phyloP scores from a whole-genome alignment of 1,140 invertebrate genomes.

The Dysdera silvatica region DNA sequence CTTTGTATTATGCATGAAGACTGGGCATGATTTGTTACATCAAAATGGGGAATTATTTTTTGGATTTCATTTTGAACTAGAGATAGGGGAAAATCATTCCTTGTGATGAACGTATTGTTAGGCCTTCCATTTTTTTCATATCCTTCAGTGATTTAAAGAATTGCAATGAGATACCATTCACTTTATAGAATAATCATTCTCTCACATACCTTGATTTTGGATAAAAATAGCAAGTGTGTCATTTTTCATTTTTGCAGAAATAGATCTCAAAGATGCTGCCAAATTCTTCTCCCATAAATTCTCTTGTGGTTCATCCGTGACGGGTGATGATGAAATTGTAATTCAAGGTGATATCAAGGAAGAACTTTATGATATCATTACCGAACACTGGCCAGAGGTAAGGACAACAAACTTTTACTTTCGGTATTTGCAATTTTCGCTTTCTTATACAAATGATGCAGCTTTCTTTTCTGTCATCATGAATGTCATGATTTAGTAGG shows the following conservation, averaged over 20 bases:
- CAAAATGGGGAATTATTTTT: too few relatives aligned
- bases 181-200: background rate
- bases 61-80: too few relatives aligned
- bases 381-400: constrained; percentile 94
- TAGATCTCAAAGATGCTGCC: constrained; percentile 94
- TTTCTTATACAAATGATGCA: background rate
- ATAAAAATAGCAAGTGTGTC: too few relatives aligned
- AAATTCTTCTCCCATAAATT: constrained; percentile 98
- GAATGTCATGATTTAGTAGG: background rate
- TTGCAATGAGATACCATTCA: background rate
- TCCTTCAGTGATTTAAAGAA: too few relatives aligned
- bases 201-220: too few relatives aligned
- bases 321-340: constrained; percentile 97
- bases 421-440: background rate
- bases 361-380: constrained; percentile 92
- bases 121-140: too few relatives aligned
- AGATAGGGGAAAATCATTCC: too few relatives aligned
- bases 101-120: too few relatives aligned
- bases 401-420: constrained; percentile 20
- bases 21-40: too few relatives aligned
- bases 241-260: constrained; percentile 55
- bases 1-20: too few relatives aligned
- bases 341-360: constrained; percentile 98
- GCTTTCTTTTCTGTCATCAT: background rate
- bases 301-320: constrained; percentile 96